phyloP scores from a whole-genome alignment of 1,140 invertebrate species.

The Brachionus angularis region DNA sequence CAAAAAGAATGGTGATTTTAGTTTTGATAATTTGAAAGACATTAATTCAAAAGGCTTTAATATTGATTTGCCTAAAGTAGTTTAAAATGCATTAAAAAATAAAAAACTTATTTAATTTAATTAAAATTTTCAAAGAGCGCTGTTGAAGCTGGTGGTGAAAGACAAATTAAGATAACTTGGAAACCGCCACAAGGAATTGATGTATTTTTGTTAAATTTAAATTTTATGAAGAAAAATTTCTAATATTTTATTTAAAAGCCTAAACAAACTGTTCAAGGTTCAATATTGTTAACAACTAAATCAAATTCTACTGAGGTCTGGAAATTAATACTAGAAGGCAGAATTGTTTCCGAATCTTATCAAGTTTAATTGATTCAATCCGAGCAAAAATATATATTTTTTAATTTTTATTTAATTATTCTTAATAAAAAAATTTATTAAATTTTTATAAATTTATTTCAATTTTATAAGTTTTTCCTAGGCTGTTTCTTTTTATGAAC shows the following conservation, averaged over 20 bases:
- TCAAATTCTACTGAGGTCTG: slow-evolving; percentile 25
- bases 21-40: slow-evolving; percentile 53
- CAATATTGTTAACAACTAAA: slow-evolving; percentile 15
- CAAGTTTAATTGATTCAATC: background rate
- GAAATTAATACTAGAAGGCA: slow-evolving; percentile 34
- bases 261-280: slow-evolving; percentile 12
- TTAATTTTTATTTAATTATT: too few species aligned
- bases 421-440: too few species aligned
- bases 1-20: slow-evolving; percentile 56
- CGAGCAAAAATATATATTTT: too few species aligned
- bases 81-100: too few species aligned
- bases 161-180: slow-evolving; percentile 54
- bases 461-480: too few species aligned
- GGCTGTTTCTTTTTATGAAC: too few species aligned
- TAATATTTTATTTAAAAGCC: background rate
- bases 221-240: background rate
- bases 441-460: too few species aligned
- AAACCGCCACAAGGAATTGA: slow-evolving; percentile 52
- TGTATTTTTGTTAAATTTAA: slow-evolving; percentile 48
- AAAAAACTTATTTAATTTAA: background rate
- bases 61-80: slow-evolving; percentile 54
- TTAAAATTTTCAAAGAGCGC: slow-evolving; percentile 49
- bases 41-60: slow-evolving; percentile 52
- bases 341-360: slow-evolving; percentile 37
- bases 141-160: slow-evolving; percentile 55